Percentiles rank a stretch among this genome's conserved stretches.
Conservation (phyloP, 2,888 invertebrate species). For the Chloromyia formosa region DNA sequence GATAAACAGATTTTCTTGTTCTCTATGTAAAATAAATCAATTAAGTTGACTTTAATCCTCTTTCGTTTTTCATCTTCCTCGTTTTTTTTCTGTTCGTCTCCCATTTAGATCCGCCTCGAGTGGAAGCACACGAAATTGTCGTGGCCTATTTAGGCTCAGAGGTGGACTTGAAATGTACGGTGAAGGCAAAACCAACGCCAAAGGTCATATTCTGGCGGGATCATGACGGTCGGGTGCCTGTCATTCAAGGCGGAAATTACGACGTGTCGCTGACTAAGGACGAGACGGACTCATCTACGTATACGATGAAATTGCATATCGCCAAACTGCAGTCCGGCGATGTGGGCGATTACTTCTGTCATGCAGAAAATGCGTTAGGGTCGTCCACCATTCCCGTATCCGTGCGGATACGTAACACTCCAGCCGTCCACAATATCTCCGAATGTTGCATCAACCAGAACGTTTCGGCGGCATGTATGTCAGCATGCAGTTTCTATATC, state of each 20-base stretch:
- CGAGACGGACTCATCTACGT: conserved; percentile 73
- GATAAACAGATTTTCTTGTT: conserved; percentile 19
- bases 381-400: conserved; percentile 77
- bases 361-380: conserved; percentile 85
- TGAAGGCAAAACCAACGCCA: conserved; percentile 81
- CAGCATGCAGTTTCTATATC: conserved; percentile 84
- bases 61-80: not conserved
- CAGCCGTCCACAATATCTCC: conserved; percentile 75
- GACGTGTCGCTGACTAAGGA: conserved; percentile 70
- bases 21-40: conserved; percentile 31
- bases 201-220: conserved; percentile 85
- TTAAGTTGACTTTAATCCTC: conserved; percentile 24
- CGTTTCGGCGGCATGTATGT: conserved; percentile 80
- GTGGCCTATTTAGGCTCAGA: conserved; percentile 80
- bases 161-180: conserved; percentile 79
- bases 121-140: conserved; percentile 80
- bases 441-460: conserved; percentile 84
- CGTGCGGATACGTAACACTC: conserved; percentile 73
- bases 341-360: conserved; percentile 84
- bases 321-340: conserved; percentile 75
- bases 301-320: conserved; percentile 79
- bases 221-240: conserved; percentile 75
- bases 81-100: not conserved
- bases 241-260: conserved; percentile 81
- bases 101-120: conserved; percentile 75